Conservation (phyloP, 2,888 invertebrate genomes). For the Cephus pygmeus region DNA sequence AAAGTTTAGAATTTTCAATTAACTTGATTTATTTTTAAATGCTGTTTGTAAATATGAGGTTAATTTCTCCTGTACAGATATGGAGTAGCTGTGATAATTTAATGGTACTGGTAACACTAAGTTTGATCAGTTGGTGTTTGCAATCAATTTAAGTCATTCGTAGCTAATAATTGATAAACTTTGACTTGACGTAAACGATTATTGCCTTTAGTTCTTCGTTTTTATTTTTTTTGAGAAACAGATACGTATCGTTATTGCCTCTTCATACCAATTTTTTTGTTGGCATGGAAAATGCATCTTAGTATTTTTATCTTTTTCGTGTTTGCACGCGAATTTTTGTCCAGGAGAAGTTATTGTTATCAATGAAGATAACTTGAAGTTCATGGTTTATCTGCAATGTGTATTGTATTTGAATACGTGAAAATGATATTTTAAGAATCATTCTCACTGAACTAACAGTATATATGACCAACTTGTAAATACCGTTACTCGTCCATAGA, state of each 20-base stretch:
- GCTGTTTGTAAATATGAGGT: neutral
- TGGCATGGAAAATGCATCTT: neutral
- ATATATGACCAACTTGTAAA: neutral
- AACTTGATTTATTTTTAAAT: neutral
- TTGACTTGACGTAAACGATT: neutral
- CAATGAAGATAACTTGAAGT: neutral
- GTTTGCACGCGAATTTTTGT: neutral
- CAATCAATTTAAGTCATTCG: neutral
- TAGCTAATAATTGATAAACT: neutral
- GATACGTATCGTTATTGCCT: neutral
- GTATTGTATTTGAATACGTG: neutral
- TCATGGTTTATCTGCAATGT: neutral
- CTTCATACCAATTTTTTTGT: neutral
- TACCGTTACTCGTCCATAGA: neutral
- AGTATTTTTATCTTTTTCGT: neutral
- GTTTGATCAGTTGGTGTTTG: neutral
- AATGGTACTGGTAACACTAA: neutral
- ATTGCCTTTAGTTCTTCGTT: neutral
- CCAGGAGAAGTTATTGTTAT: neutral
- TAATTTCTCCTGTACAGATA: neutral
- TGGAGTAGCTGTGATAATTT: neutral
- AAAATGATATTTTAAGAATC: neutral
- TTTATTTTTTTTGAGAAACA: neutral
- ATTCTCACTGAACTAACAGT: neutral
- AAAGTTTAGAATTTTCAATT: neutral